These are phyloP conservation scores for Erpornis zantholeuca DNA, from an alignment of 2,113 vertebrate species.

Conservation along the genomic window DNA sequence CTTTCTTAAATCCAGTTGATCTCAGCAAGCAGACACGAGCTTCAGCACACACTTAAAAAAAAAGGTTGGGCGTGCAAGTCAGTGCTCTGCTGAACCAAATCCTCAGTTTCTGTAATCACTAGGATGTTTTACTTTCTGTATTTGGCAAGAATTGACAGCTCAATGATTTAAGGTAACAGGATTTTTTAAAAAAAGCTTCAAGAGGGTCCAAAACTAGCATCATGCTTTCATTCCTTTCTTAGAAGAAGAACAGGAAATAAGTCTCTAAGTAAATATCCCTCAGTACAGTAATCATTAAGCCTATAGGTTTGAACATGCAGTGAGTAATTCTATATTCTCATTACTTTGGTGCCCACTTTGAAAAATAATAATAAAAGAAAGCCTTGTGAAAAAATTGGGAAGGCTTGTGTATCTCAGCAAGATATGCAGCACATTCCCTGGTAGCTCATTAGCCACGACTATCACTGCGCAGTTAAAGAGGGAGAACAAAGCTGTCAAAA, in stretches of 20 bases:
- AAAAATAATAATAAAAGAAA: neutral
- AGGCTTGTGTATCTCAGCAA: neutral
- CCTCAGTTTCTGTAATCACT: neutral
- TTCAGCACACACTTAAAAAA: neutral
- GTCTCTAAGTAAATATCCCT: neutral
- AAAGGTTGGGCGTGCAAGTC: neutral
- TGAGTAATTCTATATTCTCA: neutral
- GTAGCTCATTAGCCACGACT: neutral
- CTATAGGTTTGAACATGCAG: neutral
- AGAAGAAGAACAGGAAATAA: neutral
- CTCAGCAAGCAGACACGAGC: neutral
- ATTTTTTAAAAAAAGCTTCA: neutral
- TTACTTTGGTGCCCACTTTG: neutral
- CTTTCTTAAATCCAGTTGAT: neutral
- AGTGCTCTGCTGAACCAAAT: neutral
- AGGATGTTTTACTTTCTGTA: neutral
- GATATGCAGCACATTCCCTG: neutral
- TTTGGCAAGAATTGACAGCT: neutral
- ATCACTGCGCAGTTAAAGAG: fast-evolving
- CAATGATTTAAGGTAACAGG: neutral
- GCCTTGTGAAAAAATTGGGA: neutral
- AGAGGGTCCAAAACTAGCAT: neutral
- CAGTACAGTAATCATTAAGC: neutral
- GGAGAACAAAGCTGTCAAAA: neutral
- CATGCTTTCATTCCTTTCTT: neutral